These are phyloP conservation scores for Polypedilum vanderplanki DNA, from an alignment of 1,140 invertebrate species.

Conservation along the genomic window DNA sequence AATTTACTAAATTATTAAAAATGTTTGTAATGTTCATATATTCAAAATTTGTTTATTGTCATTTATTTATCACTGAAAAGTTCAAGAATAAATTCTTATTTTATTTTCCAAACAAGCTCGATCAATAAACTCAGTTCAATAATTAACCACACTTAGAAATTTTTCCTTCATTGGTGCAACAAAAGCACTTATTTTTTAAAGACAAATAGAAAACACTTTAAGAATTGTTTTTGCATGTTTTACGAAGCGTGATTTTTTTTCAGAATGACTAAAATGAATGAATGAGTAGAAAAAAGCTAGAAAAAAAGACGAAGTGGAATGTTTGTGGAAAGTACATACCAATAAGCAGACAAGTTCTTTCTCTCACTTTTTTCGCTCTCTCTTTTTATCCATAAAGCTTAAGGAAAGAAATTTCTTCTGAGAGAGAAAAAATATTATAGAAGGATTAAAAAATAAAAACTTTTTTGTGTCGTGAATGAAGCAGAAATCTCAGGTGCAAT, in stretches of 20 bases:
- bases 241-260: conserved; percentile 17
- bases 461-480: conserved; percentile 1
- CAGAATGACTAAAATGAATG: conserved; percentile 10
- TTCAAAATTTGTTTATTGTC: no score
- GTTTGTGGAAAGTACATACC: neutral
- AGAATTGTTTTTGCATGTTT: neutral
- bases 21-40: no score
- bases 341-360: neutral
- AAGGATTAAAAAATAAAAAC: neutral
- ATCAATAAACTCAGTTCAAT: no score
- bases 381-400: neutral
- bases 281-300: neutral
- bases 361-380: no score
- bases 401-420: neutral
- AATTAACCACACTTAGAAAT: no score
- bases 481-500: conserved; percentile 3
- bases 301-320: neutral
- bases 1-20: no score
- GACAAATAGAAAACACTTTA: no score
- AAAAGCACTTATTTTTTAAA: no score
- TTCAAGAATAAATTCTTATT: no score
- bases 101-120: no score
- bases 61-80: no score
- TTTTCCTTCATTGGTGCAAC: no score
- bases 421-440: neutral